Percentiles rank a stretch among this genome's conserved stretches.
Evolutionary conservation across 2,888 invertebrate species (phyloP).

Genomic region (Drosophila hawaiiensis): DNA sequence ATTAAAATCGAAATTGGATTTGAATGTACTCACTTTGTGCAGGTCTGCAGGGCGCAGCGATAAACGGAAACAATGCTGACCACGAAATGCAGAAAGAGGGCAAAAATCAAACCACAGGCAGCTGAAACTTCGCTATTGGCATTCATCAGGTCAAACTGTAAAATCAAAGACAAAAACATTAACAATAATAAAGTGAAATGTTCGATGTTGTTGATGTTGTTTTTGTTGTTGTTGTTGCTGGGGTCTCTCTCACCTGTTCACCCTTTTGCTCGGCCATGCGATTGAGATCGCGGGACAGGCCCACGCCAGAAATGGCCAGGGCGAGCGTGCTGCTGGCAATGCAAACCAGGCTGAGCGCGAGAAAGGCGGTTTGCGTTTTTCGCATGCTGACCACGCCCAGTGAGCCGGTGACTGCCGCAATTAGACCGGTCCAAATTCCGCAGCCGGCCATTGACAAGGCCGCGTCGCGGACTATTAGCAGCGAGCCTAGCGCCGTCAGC

Average conservation of each 20-base stretch:
- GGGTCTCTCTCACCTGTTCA: slow-evolving; percentile 58
- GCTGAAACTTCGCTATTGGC: slow-evolving; percentile 83
- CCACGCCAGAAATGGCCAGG: slow-evolving; percentile 84
- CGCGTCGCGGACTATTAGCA: slow-evolving; percentile 83
- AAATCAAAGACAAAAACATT: slow-evolving; percentile 22
- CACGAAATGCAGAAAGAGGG: slow-evolving; percentile 83
- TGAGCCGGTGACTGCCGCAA: slow-evolving; percentile 84
- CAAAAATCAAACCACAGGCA: slow-evolving; percentile 83
- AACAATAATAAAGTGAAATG: slow-evolving; percentile 20
- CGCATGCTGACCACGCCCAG: slow-evolving; percentile 85
- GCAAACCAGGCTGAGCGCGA: slow-evolving; percentile 84
- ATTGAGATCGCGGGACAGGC: slow-evolving; percentile 84
- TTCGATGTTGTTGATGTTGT: background rate
- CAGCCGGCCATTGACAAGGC: slow-evolving; percentile 83
- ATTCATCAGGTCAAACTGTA: slow-evolving; percentile 80
- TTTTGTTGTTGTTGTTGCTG: background rate
- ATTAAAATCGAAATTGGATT: background rate
- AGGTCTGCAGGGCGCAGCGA: slow-evolving; percentile 83
- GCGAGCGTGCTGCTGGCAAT: slow-evolving; percentile 85
- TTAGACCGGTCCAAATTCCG: slow-evolving; percentile 84
- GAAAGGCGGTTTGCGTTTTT: slow-evolving; percentile 84
- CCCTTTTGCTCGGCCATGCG: slow-evolving; percentile 76
- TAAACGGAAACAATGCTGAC: slow-evolving; percentile 85
- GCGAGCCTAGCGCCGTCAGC: slow-evolving; percentile 83
- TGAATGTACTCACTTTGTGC: slow-evolving; percentile 82